Percentiles rank a stretch among this genome's conserved stretches.
phyloP scores from a whole-genome alignment of 2,888 invertebrate species.

The Craniophora ligustri region DNA sequence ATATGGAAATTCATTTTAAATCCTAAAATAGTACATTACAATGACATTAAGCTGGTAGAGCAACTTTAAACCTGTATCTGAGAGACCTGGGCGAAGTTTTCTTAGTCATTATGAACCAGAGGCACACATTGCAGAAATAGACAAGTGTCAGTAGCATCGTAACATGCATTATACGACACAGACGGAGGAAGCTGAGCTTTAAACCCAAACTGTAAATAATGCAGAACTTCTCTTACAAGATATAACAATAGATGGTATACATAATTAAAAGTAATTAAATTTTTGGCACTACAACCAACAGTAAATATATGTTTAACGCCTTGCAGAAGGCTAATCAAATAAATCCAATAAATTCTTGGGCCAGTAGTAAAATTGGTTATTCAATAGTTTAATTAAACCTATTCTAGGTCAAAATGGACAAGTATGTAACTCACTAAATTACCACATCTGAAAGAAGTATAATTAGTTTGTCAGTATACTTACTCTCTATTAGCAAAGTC shows the following conservation, averaged over 20 bases:
- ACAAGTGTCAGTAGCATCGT: slow-evolving; percentile 80
- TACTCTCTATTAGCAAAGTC: slow-evolving; percentile 81
- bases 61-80: slow-evolving; percentile 73
- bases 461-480: slow-evolving; percentile 59
- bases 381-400: too few species aligned
- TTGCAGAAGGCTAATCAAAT: too few species aligned
- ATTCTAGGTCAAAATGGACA: too few species aligned
- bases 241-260: not conserved
- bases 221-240: slow-evolving; percentile 2
- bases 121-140: slow-evolving; percentile 81
- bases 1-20: slow-evolving; percentile 1
- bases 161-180: slow-evolving; percentile 80
- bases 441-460: not conserved
- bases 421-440: too few species aligned
- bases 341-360: too few species aligned
- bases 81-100: slow-evolving; percentile 71
- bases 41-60: slow-evolving; percentile 59
- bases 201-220: slow-evolving; percentile 75
- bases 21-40: slow-evolving; percentile 26
- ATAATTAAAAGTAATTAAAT: not conserved
- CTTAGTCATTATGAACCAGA: slow-evolving; percentile 82
- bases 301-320: too few species aligned
- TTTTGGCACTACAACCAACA: not conserved
- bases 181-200: slow-evolving; percentile 78
- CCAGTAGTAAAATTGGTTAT: too few species aligned